Evolutionary conservation across 2,888 invertebrate species (phyloP), one percentile per base, ranked within the genome.

Genomic region (Drosophila cyrtoloma): DNA sequence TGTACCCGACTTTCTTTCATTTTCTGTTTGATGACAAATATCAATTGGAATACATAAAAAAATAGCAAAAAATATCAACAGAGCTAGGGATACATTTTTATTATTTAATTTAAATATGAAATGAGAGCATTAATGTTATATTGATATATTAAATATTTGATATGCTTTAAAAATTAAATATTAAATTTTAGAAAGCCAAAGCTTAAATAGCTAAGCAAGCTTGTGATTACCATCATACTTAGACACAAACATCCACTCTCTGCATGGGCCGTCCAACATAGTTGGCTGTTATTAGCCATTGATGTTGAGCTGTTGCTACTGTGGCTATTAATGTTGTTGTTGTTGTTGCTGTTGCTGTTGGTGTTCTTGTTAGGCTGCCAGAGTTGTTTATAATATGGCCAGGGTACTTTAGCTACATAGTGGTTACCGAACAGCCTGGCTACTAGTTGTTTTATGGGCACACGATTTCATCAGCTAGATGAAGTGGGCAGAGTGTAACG

Each of bases 371-470:
- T 62, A 47, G 61, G 65, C 59, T 28, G 57, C 55, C 75, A 79
- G 84, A 77, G 77, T 86, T 84, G 89, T 79, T 84, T 78, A 82
- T 84, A 84, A 84, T 79, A 86, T 88, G 77, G 71, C 59, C 68
- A 57, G 73, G 56, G 61, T 67, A 60, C 42, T 55, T 57, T 58
- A 47, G 65, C 39, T 52, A 51, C 47, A 22, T 26, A 32, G 60
- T 35, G 51, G 56, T 52, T 44, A 37, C 47, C 39, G 47, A 66
- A 37, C 67, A 51, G 69, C 68, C 71, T 56, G 65, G 82, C 82
- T 84, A 80, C 88, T 83, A 78, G 86, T 83, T 82, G 75, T 74
- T 87, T 81, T 86, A 89, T 86, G 77, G 68, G 65, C 69, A 72
- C 81, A 71, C 77, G 85, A 85, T 86, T 71, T 59, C 79, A 86